phyloP scores from a whole-genome alignment of 2,113 vertebrate species.

The Pituophis catenifer region DNA sequence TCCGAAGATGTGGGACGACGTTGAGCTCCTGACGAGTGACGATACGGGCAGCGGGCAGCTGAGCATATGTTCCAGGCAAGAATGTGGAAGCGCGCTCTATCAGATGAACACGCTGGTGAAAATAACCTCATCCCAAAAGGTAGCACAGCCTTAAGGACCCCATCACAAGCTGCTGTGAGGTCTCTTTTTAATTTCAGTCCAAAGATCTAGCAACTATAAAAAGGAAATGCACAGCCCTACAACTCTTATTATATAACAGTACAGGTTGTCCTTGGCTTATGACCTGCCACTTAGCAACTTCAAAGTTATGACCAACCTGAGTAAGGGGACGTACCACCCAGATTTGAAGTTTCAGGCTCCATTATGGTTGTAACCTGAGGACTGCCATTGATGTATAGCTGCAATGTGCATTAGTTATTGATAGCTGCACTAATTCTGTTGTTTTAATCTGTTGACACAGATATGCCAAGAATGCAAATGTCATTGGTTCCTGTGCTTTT shows the following conservation, averaged over 20 bases:
- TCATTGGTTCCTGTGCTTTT: not conserved
- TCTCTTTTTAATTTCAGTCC: not conserved
- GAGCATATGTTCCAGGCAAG: constrained; percentile 68
- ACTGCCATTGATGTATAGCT: not conserved
- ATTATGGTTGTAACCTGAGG: not conserved
- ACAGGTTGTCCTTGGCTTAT: not conserved
- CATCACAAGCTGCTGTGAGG: not conserved
- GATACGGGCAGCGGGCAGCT: constrained; percentile 79
- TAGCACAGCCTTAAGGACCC: constrained; percentile 43
- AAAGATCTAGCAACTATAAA: not conserved
- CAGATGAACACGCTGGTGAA: constrained; percentile 85
- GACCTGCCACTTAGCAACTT: not conserved
- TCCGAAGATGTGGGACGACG: constrained; percentile 83
- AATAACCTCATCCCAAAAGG: constrained; percentile 82
- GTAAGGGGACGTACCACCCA: not conserved
- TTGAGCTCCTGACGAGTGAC: constrained; percentile 86
- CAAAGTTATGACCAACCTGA: not conserved
- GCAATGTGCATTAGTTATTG: not conserved
- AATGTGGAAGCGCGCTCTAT: constrained; percentile 82
- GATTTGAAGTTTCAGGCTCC: not conserved
- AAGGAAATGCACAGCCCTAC: not conserved
- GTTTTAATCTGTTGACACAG: not conserved
- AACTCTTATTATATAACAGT: no score
- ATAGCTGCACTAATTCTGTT: not conserved
- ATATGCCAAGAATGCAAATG: no score